Base-by-base conservation (phyloP, 1,140 invertebrate species). In the Nylanderia fulva region DNA sequence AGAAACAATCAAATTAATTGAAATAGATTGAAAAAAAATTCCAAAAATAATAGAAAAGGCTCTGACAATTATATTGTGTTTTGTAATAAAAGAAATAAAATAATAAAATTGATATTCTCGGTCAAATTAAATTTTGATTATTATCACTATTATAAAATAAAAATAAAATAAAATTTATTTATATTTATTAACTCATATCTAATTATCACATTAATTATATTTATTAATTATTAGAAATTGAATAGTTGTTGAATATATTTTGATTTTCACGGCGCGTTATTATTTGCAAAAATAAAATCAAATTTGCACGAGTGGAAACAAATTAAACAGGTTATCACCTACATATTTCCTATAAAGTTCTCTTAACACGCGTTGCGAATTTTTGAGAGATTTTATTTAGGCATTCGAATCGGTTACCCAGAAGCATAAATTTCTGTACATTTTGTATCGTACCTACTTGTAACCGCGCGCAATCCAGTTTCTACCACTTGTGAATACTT, bases 391-490 rank as follows among this genome's bases (percentile, higher is more conserved):
- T 69, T 45, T 80, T n/a, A 80, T 63, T 52, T 33, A 4, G 4
- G 27, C 15, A 4, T 5, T 29, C 27, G 18, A 45, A 56, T 71
- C 64, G 42, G 18, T 13, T 24, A 39, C 29, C 24, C 0, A 15
- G n/a, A 79, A 39, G 13, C 36, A 29, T 33, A 33, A 64, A 56
- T 42, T n/a, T 27, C 24, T 29, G 7, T 24, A 2, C 15, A 13
- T 66, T n/a, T 85, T 18, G 4, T 45, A 1, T 69, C 18, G 36
- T 75, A 88, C 64, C 71, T 84, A 64, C 42, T 84, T 60, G 77
- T 36, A 48, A 48, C 11, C 27, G 56, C 45, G 45, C 45, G 9
- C 8, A 48, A 84, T 42, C 54, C 85, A 64, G 24, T 15, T 58
- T 52, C 29, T 66, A 69, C 27, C 15, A n/a, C 15, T 54, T n/a